Evolutionary conservation across 35 echinoderm and acorn worm genomes (phyloP).

Genomic region (Ophiothrix spiculata): DNA sequence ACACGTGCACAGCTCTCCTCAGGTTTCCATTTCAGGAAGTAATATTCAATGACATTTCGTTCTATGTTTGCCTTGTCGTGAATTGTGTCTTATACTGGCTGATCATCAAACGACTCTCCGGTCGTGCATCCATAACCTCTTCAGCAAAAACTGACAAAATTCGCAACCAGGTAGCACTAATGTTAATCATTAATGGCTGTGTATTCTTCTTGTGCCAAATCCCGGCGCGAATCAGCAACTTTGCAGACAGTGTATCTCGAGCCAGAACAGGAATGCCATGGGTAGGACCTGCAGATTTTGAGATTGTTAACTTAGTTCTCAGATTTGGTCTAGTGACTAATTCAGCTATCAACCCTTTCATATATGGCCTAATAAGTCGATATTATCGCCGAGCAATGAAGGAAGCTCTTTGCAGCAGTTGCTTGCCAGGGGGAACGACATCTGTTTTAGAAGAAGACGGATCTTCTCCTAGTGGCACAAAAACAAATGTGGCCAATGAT

Average conservation of each 20-base stretch:
- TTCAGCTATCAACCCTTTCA: neutral
- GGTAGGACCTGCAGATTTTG: neutral
- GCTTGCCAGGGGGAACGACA: too few species aligned
- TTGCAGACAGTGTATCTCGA: neutral
- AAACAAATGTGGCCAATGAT: too few species aligned
- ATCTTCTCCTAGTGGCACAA: too few species aligned
- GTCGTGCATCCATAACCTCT: neutral
- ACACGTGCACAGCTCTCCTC: neutral
- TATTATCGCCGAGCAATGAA: neutral
- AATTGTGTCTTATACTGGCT: neutral
- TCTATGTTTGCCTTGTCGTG: neutral
- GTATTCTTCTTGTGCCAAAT: neutral
- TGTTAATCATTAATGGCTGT: neutral
- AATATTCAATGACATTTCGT: neutral
- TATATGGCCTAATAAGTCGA: neutral
- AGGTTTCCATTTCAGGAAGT: neutral
- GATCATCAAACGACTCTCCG: neutral
- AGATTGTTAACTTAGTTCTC: neutral
- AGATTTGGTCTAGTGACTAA: neutral
- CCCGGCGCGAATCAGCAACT: neutral
- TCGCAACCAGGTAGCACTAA: neutral
- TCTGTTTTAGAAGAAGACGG: too few species aligned
- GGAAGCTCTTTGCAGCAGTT: too few species aligned
- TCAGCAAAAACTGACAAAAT: neutral
- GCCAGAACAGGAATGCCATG: neutral